phyloP scores from a whole-genome alignment of 2,888 invertebrate genomes.

The Diplolepis rosae region DNA sequence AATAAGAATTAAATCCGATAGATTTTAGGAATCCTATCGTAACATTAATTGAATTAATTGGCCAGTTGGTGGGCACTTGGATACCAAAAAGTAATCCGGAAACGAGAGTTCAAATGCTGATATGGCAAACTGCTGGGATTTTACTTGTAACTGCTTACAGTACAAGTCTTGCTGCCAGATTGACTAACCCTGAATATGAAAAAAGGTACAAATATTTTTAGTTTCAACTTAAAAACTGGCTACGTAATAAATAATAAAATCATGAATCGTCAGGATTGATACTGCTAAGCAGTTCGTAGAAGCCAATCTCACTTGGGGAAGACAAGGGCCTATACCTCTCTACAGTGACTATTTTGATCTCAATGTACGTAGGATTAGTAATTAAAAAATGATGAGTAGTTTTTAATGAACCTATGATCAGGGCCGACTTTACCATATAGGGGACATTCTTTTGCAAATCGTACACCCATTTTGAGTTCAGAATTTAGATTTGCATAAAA shows the following conservation, averaged over 20 bases:
- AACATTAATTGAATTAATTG: conserved; percentile 60
- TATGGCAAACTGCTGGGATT: conserved; percentile 66
- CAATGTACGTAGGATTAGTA: conserved; percentile 54
- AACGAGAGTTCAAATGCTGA: conserved; percentile 56
- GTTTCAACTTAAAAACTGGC: background rate
- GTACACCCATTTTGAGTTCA: too few relatives aligned
- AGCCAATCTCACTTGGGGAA: conserved; percentile 65
- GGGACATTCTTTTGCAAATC: too few relatives aligned
- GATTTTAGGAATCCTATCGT: conserved; percentile 58
- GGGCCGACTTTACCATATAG: too few relatives aligned
- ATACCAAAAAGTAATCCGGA: conserved; percentile 49
- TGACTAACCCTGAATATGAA: conserved; percentile 63
- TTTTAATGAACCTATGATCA: conserved; percentile 13
- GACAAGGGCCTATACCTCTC: conserved; percentile 52
- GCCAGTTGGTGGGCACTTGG: conserved; percentile 58
- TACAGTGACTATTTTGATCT: conserved; percentile 59
- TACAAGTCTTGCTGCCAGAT: conserved; percentile 65
- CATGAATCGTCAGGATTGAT: conserved; percentile 58
- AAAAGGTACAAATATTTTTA: conserved; percentile 51
- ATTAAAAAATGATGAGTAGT: background rate
- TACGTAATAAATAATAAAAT: background rate
- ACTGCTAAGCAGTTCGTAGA: conserved; percentile 60
- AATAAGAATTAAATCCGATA: too few relatives aligned
- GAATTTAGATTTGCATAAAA: too few relatives aligned
- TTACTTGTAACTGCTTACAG: conserved; percentile 64